These are phyloP conservation scores for Tethya wilhelma DNA, from an alignment of 37 sponge, comb jelly and placozoan species.

Conservation along the genomic window DNA sequence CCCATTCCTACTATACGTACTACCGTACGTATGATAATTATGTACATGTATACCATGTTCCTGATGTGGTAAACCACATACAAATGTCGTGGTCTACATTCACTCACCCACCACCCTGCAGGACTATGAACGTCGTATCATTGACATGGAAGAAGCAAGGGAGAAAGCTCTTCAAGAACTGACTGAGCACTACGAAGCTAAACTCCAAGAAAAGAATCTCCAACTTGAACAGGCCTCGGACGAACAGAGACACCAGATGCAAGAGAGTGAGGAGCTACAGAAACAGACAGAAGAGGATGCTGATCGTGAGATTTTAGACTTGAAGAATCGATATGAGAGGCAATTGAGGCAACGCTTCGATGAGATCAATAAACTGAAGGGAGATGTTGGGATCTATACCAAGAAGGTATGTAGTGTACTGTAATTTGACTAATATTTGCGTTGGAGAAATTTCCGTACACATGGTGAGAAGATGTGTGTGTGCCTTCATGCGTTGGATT, in stretches of 20 bases:
- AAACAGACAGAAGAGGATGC: slow-evolving; percentile 95
- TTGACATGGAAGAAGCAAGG: slow-evolving; percentile 73
- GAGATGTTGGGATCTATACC: slow-evolving; percentile 75
- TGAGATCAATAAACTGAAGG: slow-evolving; percentile 85
- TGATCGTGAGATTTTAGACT: slow-evolving; percentile 91
- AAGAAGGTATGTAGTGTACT: slow-evolving; percentile 84
- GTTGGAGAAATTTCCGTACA: no score
- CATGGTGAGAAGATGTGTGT: no score
- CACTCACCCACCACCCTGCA: no score
- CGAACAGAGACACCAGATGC: slow-evolving; percentile 78
- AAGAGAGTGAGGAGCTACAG: slow-evolving; percentile 88
- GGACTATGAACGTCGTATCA: slow-evolving; percentile 89
- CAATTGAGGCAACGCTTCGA: slow-evolving; percentile 86
- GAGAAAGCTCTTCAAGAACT: slow-evolving; percentile 86
- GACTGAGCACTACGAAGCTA: slow-evolving; percentile 87
- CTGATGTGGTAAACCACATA: no score
- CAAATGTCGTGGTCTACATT: no score
- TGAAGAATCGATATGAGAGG: slow-evolving; percentile 92
- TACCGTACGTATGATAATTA: no score
- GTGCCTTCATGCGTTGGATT: no score
- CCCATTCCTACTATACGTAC: no score
- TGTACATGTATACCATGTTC: no score
- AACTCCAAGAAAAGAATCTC: slow-evolving; percentile 75
- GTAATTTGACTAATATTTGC: no score
- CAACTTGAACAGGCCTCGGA: slow-evolving; percentile 84